Conservation (phyloP, 2,888 invertebrate genomes). For the Eristalinus aeneus region DNA sequence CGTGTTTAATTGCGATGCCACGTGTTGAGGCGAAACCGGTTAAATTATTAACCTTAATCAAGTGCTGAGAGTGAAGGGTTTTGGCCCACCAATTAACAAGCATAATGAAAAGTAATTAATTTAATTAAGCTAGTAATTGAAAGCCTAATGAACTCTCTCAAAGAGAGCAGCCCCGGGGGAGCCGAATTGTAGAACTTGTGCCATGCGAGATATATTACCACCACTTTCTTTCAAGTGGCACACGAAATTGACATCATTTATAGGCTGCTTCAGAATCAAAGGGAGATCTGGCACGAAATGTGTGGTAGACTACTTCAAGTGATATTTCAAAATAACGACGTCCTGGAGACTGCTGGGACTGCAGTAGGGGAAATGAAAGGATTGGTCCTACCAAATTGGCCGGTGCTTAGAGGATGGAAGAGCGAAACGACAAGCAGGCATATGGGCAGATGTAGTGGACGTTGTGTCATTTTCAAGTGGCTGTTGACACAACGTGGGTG, state of each 20-base stretch:
- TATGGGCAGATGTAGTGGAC: too few relatives aligned
- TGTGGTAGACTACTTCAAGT: background rate
- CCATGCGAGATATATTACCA: conserved; percentile 22
- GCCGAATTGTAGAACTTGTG: background rate
- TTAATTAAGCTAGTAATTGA: conserved; percentile 17
- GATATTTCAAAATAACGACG: background rate
- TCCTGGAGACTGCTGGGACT: background rate
- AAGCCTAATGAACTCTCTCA: conserved; percentile 31
- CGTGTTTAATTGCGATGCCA: background rate
- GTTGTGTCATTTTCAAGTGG: too few relatives aligned
- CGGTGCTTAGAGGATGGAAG: background rate
- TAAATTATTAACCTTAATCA: conserved; percentile 33
- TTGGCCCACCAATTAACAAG: conserved; percentile 25
- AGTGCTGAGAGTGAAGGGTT: conserved; percentile 2
- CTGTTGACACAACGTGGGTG: too few relatives aligned
- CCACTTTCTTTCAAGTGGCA: conserved; percentile 1
- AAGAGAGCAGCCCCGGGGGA: background rate
- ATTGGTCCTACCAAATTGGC: background rate
- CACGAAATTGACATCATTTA: background rate
- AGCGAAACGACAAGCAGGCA: background rate
- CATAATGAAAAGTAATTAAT: conserved; percentile 42
- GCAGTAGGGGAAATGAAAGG: background rate
- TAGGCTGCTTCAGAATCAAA: background rate
- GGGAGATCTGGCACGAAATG: background rate
- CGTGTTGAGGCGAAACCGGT: background rate